A percentile compares a stretch with the other conserved stretches of the same genome.
These are phyloP conservation scores for Macaca mulatta DNA, from an alignment of 2,113 vertebrate species.

Conservation along the genomic window DNA sequence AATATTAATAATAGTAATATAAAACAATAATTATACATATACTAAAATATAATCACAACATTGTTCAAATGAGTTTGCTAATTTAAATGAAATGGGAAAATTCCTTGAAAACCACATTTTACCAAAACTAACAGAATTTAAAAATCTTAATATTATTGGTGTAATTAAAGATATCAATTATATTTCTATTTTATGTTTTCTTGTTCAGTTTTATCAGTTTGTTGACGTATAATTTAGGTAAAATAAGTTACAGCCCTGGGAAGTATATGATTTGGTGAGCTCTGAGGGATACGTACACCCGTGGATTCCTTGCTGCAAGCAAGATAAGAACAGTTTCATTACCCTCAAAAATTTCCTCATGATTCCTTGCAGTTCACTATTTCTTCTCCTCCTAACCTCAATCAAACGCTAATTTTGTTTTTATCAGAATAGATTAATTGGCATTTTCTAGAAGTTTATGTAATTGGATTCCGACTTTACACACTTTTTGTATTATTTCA, in stretches of 20 bases:
- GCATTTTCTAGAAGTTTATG: not conserved
- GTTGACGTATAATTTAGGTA: not conserved
- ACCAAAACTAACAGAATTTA: no score
- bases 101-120: not conserved
- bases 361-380: not conserved
- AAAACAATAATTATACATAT: not conserved
- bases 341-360: not conserved
- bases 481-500: not conserved
- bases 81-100: not conserved
- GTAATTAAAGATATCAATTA: not conserved
- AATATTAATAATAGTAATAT: not conserved
- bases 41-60: not conserved
- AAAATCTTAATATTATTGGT: not conserved
- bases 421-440: not conserved
- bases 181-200: not conserved
- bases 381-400: not conserved
- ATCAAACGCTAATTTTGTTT: not conserved
- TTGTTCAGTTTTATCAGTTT: not conserved
- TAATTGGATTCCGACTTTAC: not conserved
- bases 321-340: not conserved
- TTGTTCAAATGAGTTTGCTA: not conserved
- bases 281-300: not conserved
- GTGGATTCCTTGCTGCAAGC: not conserved
- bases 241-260: not conserved
- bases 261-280: not conserved